These are phyloP conservation scores for Sminthopsis crassicaudata DNA, from an alignment of 2,113 vertebrate species.

Conservation along the genomic window DNA sequence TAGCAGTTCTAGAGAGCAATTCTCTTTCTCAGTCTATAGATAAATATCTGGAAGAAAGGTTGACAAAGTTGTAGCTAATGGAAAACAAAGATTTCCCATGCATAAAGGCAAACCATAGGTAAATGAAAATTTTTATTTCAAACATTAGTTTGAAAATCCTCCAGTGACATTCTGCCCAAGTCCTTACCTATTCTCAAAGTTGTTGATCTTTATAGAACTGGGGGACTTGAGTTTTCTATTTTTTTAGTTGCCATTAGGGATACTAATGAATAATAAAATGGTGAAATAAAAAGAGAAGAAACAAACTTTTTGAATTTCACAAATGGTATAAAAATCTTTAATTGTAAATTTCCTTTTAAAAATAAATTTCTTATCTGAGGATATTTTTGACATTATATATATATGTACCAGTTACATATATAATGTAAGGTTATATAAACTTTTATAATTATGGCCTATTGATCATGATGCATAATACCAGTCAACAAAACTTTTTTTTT, in stretches of 20 bases:
- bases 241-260: neutral
- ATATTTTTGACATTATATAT: neutral
- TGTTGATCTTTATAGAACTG: constrained; percentile 14
- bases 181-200: neutral
- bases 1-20: neutral
- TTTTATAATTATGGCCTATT: neutral
- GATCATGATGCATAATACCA: neutral
- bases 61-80: constrained; percentile 29
- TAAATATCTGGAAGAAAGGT: constrained; percentile 22
- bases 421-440: neutral
- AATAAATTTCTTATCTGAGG: neutral
- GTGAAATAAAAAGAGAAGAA: neutral
- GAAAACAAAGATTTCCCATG: neutral
- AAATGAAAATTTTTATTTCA: constrained; percentile 48
- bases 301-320: neutral
- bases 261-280: neutral
- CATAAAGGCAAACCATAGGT: constrained; percentile 23
- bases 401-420: neutral
- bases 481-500: neutral
- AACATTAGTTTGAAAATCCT: constrained; percentile 12
- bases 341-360: neutral
- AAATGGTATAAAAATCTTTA: neutral
- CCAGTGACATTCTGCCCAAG: neutral
- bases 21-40: constrained; percentile 17
- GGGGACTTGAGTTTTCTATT: neutral